Evolutionary conservation across 2,797 vertebrate genomes (phyloP).

Genomic region (Myotis vivesi): DNA sequence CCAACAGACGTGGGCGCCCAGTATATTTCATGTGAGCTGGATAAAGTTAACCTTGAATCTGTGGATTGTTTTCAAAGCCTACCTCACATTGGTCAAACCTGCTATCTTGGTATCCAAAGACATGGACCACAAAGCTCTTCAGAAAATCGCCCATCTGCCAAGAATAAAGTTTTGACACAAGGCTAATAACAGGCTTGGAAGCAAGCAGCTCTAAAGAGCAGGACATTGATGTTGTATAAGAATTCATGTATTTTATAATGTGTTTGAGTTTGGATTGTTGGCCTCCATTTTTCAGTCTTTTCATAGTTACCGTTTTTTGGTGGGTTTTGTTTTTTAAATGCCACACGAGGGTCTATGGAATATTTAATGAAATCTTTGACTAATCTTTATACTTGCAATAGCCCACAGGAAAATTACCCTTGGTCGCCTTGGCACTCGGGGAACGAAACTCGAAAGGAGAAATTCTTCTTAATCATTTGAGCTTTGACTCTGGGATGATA

Average conservation of each 20-base stretch:
- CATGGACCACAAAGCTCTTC: neutral
- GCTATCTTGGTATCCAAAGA: neutral
- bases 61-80: neutral
- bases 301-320: neutral
- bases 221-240: neutral
- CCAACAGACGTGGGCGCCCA: no score
- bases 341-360: neutral
- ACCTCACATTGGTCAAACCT: neutral
- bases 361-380: neutral
- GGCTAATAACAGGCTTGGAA: neutral
- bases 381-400: neutral
- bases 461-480: conserved; percentile 53
- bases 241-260: conserved; percentile 28
- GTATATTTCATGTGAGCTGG: neutral
- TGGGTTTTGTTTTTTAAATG: neutral
- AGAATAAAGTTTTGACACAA: neutral
- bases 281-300: conserved; percentile 4
- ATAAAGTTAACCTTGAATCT: neutral
- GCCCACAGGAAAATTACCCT: conserved; percentile 14
- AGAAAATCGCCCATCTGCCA: neutral
- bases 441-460: conserved; percentile 42
- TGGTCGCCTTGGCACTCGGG: neutral
- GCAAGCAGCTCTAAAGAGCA: neutral
- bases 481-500: conserved; percentile 58
- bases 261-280: neutral